phyloP scores from a whole-genome alignment of 2,113 vertebrate species.

The Isurus oxyrinchus region DNA sequence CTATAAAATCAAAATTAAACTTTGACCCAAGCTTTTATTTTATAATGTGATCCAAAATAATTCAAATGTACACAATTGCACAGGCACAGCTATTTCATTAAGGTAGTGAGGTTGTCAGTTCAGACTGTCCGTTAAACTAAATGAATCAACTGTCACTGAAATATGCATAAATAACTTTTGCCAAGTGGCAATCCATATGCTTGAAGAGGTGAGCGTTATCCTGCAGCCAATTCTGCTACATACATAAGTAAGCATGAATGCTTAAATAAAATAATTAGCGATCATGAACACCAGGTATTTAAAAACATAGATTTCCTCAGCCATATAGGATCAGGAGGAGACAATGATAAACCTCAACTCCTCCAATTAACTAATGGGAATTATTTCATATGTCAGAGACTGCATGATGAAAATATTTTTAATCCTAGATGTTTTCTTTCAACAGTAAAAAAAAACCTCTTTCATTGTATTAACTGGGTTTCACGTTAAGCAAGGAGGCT shows the following conservation, averaged over 20 bases:
- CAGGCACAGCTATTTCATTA: not conserved
- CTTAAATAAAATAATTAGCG: not conserved
- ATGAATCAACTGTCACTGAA: not conserved
- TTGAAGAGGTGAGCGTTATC: not conserved
- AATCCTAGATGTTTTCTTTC: constrained; percentile 10
- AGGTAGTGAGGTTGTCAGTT: not conserved
- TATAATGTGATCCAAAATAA: not conserved
- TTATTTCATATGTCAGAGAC: constrained; percentile 8
- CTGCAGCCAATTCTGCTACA: not conserved
- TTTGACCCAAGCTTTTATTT: not conserved
- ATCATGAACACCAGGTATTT: not conserved
- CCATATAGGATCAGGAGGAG: not conserved
- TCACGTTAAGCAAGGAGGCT: not conserved
- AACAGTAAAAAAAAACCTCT: not conserved
- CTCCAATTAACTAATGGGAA: not conserved
- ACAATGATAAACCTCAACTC: not conserved
- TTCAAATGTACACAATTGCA: constrained; percentile 20
- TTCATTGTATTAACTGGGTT: not conserved
- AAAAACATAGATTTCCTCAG: not conserved
- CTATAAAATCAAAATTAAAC: not conserved
- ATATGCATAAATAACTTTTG: not conserved
- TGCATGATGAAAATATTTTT: not conserved
- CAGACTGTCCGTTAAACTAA: not conserved
- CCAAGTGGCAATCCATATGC: not conserved
- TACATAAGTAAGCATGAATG: not conserved